A percentile compares a stretch with the other conserved stretches of the same genome.
Conservation (phyloP, 2,797 vertebrate species). For the Pitangus sulphuratus region DNA sequence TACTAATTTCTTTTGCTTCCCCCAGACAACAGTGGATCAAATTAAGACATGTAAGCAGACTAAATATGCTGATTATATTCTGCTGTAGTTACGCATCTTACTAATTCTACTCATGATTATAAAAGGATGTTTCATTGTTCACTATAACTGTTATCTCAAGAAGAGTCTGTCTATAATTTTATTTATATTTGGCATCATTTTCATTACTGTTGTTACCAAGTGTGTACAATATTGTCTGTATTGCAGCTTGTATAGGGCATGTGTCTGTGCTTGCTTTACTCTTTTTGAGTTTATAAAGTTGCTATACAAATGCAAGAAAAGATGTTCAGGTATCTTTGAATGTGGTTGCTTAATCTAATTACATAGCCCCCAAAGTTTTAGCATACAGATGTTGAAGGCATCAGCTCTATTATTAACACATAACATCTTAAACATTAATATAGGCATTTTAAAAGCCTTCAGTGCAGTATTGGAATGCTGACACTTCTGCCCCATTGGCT, state of each 20-base stretch:
- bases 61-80: conserved; percentile 56
- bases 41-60: conserved; percentile 38
- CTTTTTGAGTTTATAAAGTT: conserved; percentile 50
- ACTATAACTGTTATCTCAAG: conserved; percentile 55
- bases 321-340: conserved; percentile 49
- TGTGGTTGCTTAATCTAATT: conserved; percentile 60
- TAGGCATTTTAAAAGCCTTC: neutral
- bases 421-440: neutral
- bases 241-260: conserved; percentile 67
- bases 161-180: conserved; percentile 57
- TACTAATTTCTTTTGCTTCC: neutral
- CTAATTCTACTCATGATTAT: conserved; percentile 57
- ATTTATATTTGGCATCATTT: conserved; percentile 49
- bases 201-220: conserved; percentile 65
- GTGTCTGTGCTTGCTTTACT: conserved; percentile 65
- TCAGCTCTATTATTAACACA: conserved; percentile 35
- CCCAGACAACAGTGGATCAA: neutral
- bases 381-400: conserved; percentile 19
- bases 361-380: conserved; percentile 39
- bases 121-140: conserved; percentile 52
- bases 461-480: neutral
- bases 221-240: conserved; percentile 67
- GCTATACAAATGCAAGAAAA: conserved; percentile 58
- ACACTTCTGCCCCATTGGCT: neutral
- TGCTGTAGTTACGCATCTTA: conserved; percentile 41